Evolutionary conservation across 2,113 vertebrate genomes (phyloP).

Genomic region (Macquaria ambigua): DNA sequence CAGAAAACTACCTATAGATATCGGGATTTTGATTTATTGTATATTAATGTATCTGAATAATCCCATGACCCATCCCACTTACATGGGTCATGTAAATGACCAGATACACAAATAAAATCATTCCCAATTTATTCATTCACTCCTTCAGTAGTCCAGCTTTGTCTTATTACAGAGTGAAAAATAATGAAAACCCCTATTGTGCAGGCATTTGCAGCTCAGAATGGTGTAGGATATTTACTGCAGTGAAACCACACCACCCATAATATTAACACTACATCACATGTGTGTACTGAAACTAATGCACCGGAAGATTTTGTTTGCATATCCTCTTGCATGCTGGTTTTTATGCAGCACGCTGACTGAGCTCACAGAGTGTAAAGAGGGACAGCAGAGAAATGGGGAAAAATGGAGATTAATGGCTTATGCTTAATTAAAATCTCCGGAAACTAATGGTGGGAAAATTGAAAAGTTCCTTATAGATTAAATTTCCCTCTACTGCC

Average conservation of each 20-base stretch:
- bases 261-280: slow-evolving; percentile 38
- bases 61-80: neutral
- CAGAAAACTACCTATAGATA: no score
- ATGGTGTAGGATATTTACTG: slow-evolving; percentile 29
- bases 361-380: slow-evolving; percentile 39
- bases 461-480: slow-evolving; percentile 78
- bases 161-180: slow-evolving; percentile 14
- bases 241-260: neutral
- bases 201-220: slow-evolving; percentile 5
- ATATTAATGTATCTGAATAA: neutral
- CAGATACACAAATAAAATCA: slow-evolving; percentile 11
- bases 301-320: slow-evolving; percentile 58
- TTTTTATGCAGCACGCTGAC: slow-evolving; percentile 48
- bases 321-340: slow-evolving; percentile 26
- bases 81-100: slow-evolving; percentile 9
- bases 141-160: neutral
- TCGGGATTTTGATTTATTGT: neutral
- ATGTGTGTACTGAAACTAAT: slow-evolving; percentile 58
- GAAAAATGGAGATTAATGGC: slow-evolving; percentile 79
- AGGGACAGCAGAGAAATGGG: slow-evolving; percentile 66
- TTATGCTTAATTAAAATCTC: slow-evolving; percentile 80
- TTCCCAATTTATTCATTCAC: slow-evolving; percentile 19
- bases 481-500: slow-evolving; percentile 57
- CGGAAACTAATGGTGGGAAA: slow-evolving; percentile 76
- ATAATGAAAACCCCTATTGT: neutral